A percentile compares a stretch with the other conserved stretches of the same genome.
Evolutionary conservation across 2,113 vertebrate species (phyloP).

Genomic region (Tupaia chinensis): DNA sequence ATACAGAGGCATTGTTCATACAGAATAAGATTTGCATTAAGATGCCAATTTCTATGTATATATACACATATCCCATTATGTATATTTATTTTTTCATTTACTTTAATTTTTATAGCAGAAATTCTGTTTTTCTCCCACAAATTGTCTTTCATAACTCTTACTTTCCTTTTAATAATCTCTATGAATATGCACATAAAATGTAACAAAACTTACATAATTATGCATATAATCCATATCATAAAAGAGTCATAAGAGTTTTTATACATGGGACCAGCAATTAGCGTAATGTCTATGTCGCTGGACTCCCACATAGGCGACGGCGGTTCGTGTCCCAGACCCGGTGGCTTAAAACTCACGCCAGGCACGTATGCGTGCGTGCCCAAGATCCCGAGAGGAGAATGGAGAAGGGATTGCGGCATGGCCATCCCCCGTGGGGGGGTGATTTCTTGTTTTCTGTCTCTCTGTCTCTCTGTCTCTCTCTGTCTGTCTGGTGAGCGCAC

Average conservation of each 20-base stretch:
- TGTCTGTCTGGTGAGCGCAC: too few relatives aligned
- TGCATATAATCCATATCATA: not conserved
- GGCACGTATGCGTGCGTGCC: too few relatives aligned
- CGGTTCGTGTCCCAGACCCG: too few relatives aligned
- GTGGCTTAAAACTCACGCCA: too few relatives aligned
- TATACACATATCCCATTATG: not conserved
- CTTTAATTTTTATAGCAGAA: not conserved
- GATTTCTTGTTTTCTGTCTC: too few relatives aligned
- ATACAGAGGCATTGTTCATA: not conserved
- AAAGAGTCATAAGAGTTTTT: not conserved
- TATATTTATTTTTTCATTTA: not conserved
- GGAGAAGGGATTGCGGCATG: too few relatives aligned
- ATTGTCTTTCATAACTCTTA: not conserved
- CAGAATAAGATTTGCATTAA: not conserved
- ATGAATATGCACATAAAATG: not conserved
- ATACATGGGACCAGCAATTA: not conserved
- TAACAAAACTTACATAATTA: not conserved
- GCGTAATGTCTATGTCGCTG: too few relatives aligned
- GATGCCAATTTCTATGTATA: not conserved
- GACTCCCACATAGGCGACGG: too few relatives aligned
- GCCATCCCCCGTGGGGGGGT: too few relatives aligned
- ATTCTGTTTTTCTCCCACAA: not conserved
- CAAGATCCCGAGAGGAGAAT: too few relatives aligned
- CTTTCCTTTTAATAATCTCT: not conserved
- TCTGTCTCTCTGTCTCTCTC: too few relatives aligned